Percentiles rank a stretch among this genome's conserved stretches.
phyloP scores from a whole-genome alignment of 2,888 invertebrate genomes.

The Chrysomela aeneicollis region DNA sequence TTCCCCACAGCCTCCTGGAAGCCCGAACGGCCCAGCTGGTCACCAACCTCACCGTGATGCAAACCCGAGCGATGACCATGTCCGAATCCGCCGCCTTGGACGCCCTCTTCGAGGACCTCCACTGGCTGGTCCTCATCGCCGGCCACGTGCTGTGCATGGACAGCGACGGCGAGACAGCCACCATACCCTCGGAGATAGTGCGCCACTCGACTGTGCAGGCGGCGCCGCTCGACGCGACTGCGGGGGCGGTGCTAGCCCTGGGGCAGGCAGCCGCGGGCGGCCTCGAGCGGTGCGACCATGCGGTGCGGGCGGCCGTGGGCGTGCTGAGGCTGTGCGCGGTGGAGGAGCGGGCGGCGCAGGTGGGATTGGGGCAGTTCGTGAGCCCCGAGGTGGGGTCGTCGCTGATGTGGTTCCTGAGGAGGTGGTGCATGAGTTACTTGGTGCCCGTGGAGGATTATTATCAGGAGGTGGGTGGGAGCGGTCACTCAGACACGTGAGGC shows the following conservation, averaged over 20 bases:
- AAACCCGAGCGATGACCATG: slow-evolving; percentile 57
- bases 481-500: too few species aligned
- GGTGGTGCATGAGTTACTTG: slow-evolving; percentile 79
- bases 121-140: slow-evolving; percentile 85
- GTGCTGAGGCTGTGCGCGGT: slow-evolving; percentile 79
- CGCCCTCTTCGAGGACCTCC: slow-evolving; percentile 84
- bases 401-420: slow-evolving; percentile 79
- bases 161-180: slow-evolving; percentile 70
- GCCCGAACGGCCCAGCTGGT: slow-evolving; percentile 55
- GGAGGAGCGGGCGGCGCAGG: slow-evolving; percentile 75
- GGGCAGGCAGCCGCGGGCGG: slow-evolving; percentile 56
- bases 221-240: slow-evolving; percentile 55
- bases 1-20: slow-evolving; percentile 55
- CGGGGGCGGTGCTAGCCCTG: slow-evolving; percentile 48
- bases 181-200: slow-evolving; percentile 73
- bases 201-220: slow-evolving; percentile 63
- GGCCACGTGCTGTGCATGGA: slow-evolving; percentile 75
- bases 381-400: slow-evolving; percentile 83
- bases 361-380: slow-evolving; percentile 71
- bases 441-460: slow-evolving; percentile 70
- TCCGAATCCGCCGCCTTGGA: slow-evolving; percentile 61
- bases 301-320: slow-evolving; percentile 69
- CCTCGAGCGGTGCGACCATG: slow-evolving; percentile 61
- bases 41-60: slow-evolving; percentile 56
- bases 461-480: slow-evolving; percentile 60